These are phyloP conservation scores for Myathropa florea DNA, from an alignment of 2,888 invertebrate species.

Conservation along the genomic window DNA sequence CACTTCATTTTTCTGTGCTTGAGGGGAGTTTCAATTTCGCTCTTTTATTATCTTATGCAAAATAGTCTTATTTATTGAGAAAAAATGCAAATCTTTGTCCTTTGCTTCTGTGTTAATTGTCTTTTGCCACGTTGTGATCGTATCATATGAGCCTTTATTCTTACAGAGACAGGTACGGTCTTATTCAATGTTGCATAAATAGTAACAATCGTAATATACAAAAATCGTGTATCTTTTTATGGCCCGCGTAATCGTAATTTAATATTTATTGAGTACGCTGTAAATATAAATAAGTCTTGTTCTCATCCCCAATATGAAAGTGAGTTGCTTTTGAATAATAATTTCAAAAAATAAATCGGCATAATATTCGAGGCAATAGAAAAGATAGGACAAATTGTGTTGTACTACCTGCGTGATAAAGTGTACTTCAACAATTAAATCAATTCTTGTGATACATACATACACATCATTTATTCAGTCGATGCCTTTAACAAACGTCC, in stretches of 20 bases:
- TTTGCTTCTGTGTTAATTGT: too few relatives aligned
- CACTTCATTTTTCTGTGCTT: too few relatives aligned
- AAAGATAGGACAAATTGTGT: conserved; percentile 27
- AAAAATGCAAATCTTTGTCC: too few relatives aligned
- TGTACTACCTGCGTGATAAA: conserved; percentile 43
- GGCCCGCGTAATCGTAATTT: conserved; percentile 41
- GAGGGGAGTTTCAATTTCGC: too few relatives aligned
- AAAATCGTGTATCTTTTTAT: conserved; percentile 43
- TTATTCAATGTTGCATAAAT: conserved; percentile 10
- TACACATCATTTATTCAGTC: neutral
- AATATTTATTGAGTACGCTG: conserved; percentile 38
- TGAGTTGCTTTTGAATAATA: conserved; percentile 28
- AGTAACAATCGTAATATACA: conserved; percentile 7
- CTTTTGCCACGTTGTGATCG: neutral
- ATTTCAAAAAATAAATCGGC: neutral
- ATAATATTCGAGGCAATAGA: conserved; percentile 34
- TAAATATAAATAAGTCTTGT: neutral
- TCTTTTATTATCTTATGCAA: too few relatives aligned
- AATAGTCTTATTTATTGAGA: too few relatives aligned
- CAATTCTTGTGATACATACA: conserved; percentile 60
- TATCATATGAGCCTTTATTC: neutral
- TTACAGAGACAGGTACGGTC: conserved; percentile 43
- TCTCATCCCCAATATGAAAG: conserved; percentile 18
- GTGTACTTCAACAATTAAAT: conserved; percentile 55
- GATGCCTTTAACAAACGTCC: neutral